These are phyloP conservation scores for Stenodera caucasica DNA, from an alignment of 2,888 invertebrate genomes.

Conservation along the genomic window DNA sequence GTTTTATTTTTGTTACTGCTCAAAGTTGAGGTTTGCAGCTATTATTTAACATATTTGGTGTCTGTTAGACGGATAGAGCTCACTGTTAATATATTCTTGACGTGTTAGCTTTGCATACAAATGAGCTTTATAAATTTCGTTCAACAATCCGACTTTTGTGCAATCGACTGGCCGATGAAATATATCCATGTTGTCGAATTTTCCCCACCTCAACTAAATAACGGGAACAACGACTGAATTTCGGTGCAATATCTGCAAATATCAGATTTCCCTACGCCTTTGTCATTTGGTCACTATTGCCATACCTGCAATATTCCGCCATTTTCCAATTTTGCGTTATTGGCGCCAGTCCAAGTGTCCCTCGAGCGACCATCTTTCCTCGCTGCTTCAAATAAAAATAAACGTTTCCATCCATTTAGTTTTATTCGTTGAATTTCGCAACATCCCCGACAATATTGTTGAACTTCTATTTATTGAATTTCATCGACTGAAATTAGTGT, in stretches of 20 bases:
- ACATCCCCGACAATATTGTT: too few species aligned
- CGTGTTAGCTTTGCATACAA: conserved; percentile 35
- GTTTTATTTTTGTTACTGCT: not conserved
- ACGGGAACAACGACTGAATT: too few species aligned
- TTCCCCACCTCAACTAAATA: too few species aligned
- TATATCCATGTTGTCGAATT: not conserved
- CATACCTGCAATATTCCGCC: not conserved
- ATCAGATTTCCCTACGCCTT: too few species aligned
- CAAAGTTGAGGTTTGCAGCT: conserved; percentile 2
- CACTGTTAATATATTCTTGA: conserved; percentile 30
- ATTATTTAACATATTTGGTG: conserved; percentile 13
- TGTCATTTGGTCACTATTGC: not conserved
- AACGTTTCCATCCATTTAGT: too few species aligned
- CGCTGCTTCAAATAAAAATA: not conserved
- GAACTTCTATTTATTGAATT: too few species aligned
- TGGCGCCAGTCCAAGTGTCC: not conserved
- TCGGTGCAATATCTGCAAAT: too few species aligned
- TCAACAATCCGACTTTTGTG: conserved; percentile 29
- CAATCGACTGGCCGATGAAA: conserved; percentile 18
- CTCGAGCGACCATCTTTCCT: not conserved
- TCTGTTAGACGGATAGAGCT: conserved; percentile 30
- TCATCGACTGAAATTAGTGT: not conserved
- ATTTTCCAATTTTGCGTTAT: not conserved
- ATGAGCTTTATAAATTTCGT: conserved; percentile 30
- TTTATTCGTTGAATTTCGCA: too few species aligned